phyloP scores from a whole-genome alignment of 2,888 invertebrate genomes.

The Tetranychus piercei region DNA sequence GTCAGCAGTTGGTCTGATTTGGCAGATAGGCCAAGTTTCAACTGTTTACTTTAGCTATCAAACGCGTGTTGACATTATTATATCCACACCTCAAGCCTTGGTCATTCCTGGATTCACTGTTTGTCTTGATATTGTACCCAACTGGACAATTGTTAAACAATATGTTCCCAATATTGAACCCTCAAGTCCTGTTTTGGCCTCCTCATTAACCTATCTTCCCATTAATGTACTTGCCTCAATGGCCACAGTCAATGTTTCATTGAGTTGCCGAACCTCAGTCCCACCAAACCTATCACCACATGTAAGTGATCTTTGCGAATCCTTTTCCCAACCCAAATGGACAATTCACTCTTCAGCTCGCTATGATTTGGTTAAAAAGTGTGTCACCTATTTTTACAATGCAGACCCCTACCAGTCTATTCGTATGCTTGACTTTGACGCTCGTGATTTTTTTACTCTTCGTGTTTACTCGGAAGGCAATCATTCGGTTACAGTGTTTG shows the following conservation, averaged over 20 bases:
- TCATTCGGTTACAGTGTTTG: not conserved
- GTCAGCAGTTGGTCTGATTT: not conserved
- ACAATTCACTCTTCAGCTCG: not conserved
- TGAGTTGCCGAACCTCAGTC: not conserved
- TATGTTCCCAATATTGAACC: not conserved
- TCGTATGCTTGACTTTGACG: not conserved
- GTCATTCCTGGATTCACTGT: not conserved
- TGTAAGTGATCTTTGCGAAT: not conserved
- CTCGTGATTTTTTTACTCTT: not conserved
- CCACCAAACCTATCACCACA: not conserved
- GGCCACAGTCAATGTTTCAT: not conserved
- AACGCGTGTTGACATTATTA: not conserved
- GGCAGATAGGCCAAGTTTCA: not conserved
- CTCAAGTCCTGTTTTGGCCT: not conserved
- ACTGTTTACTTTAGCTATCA: not conserved
- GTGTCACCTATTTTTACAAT: not conserved
- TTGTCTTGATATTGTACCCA: not conserved
- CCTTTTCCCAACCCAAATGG: not conserved
- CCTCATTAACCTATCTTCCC: not conserved
- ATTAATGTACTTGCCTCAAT: not conserved
- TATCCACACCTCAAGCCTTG: not conserved
- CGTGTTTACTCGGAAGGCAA: not conserved
- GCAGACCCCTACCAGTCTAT: not conserved
- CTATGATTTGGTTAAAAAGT: not conserved
- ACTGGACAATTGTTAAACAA: not conserved